Conservation (phyloP, 30 jellyfish, hydroid and myxozoan genomes). For the Calvadosia cruxmelitensis region DNA sequence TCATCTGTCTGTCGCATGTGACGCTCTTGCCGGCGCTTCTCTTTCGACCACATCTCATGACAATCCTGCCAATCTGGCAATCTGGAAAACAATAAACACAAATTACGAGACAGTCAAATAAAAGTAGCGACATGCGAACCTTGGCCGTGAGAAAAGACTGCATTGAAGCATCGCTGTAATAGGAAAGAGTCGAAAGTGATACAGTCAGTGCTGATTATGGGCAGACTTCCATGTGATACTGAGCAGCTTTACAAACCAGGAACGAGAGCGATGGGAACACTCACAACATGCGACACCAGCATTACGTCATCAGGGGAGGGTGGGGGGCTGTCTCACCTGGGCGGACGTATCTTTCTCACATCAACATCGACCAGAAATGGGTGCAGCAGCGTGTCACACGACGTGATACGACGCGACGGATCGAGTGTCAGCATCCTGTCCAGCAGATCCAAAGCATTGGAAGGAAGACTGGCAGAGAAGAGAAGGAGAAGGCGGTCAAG, state of each 20-base stretch:
- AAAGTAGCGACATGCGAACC: not conserved
- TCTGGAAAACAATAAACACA: constrained; percentile 17
- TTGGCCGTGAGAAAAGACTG: not conserved
- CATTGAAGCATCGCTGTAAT: not conserved
- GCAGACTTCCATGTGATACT: no score
- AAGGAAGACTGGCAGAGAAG: constrained; percentile 58
- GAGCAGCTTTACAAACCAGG: no score
- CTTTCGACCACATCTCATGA: constrained; percentile 98
- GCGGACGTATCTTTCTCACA: constrained; percentile 56
- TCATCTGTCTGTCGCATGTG: constrained; percentile 29
- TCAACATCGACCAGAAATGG: constrained; percentile 69
- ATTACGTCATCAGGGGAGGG: no score
- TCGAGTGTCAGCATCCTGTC: constrained; percentile 89
- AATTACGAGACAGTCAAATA: not conserved
- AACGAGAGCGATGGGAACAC: no score
- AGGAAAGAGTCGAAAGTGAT: not conserved
- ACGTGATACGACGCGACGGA: constrained; percentile 73
- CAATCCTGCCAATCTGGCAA: constrained; percentile 94
- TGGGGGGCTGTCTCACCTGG: constrained; percentile 62
- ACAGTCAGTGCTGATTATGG: no score
- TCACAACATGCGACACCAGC: no score
- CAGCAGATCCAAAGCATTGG: constrained; percentile 78
- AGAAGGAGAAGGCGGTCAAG: no score
- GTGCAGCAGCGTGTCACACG: constrained; percentile 68
- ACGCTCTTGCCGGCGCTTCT: constrained; percentile 73